Evolutionary conservation across 1,140 invertebrate species (phyloP), one percentile per base, ranked within the genome.

Genomic region (Platyscapa corneri): DNA sequence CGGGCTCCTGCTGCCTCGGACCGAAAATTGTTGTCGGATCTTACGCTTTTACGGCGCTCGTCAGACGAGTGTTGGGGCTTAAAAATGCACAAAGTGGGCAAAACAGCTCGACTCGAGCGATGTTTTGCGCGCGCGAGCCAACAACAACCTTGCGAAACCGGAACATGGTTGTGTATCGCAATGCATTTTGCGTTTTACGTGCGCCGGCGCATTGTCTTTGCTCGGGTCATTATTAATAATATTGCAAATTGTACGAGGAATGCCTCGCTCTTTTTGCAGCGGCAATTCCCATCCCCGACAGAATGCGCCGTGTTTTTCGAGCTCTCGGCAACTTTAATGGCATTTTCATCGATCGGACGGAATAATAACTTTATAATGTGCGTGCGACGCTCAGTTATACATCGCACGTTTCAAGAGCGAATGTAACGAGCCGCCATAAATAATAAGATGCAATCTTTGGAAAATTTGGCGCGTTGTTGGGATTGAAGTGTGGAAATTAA

Each of bases 1-100:
- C n/a, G n/a, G n/a, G 2, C 20, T 60, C 5, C 3, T 60, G 56
- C 56, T 23, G 27, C 2, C 49, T 12, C 12, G 56, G 42, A 34
- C 64, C 56, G 32, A 84, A 70, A 78, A 70, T 70, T 84, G 60
- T 76, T 78, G 53, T 84, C 83, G 42, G n/a, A n/a, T n/a, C n/a
- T n/a, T n/a, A 46, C 5, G 3, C 42, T 74, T 74, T 74, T 74
- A n/a, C n/a, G 70, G 39, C 27, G 8, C 18, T 74, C 37, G 39
- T 42, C n/a, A 74, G 42, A 37, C 42, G 3, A n/a, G 23, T n/a
- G 39, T 39, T 42, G 6, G 39, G n/a, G 10, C 16, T 3, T 30
- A 3, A 64, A 64, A 64, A 8, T 64, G 6, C 60, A 27, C 60
- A 53, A 53, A 53, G 18, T 20, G 8, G 12, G 49, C 49, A 20